Evolutionary conservation across 2,113 vertebrate genomes (phyloP).

Genomic region (Melozone crissalis): DNA sequence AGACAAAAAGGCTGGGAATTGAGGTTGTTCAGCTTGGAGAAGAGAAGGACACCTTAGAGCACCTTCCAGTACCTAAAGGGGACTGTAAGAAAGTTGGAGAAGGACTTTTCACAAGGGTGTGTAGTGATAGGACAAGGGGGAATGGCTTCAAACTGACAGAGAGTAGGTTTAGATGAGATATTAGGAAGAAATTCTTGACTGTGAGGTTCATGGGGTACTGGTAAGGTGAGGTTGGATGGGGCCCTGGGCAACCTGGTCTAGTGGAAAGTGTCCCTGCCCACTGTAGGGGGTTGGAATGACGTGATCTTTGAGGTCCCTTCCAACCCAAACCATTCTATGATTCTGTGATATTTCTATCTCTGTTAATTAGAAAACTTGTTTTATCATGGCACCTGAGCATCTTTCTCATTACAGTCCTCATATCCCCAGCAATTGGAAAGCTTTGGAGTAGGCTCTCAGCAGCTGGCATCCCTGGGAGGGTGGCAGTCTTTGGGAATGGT

Average conservation of each 20-base stretch:
- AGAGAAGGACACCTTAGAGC: neutral
- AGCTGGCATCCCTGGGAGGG: neutral
- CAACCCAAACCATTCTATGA: neutral
- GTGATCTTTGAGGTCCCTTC: neutral
- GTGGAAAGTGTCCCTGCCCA: neutral
- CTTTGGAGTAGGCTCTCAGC: neutral
- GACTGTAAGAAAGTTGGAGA: neutral
- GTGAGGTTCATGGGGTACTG: neutral
- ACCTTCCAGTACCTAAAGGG: neutral
- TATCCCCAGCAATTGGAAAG: neutral
- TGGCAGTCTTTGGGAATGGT: neutral
- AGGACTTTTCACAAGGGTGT: neutral
- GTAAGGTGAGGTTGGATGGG: neutral
- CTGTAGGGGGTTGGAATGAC: accelerated
- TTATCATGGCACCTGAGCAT: neutral
- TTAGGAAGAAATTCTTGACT: neutral
- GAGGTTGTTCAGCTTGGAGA: neutral
- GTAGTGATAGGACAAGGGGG: neutral
- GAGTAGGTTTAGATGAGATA: neutral
- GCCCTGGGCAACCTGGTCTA: neutral
- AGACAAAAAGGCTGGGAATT: neutral
- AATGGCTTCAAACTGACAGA: neutral
- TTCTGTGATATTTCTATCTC: neutral
- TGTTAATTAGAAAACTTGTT: neutral
- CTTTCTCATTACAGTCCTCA: neutral